Conservation (phyloP, 2,113 vertebrate species). For the Halcyon malimbica region DNA sequence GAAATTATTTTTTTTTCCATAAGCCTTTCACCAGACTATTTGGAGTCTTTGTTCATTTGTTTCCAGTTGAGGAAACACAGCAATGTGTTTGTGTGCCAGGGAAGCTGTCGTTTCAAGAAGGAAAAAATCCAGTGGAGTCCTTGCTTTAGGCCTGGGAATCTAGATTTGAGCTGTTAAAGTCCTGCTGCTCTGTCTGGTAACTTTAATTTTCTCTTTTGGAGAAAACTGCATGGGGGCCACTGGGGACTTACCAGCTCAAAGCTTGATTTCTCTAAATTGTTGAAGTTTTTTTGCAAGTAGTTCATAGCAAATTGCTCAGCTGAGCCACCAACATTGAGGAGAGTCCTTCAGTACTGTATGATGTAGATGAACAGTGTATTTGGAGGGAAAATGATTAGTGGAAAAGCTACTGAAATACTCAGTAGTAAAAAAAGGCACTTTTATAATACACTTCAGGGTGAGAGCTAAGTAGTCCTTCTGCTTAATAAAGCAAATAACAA, state of each 20-base stretch:
- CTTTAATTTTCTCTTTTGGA: neutral
- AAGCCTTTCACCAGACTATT: slow-evolving; percentile 23
- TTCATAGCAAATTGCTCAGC: neutral
- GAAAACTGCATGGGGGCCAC: neutral
- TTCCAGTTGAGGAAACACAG: slow-evolving; percentile 43
- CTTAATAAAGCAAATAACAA: neutral
- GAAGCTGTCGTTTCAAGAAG: slow-evolving; percentile 12
- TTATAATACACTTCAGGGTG: neutral
- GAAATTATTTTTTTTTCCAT: slow-evolving; percentile 30
- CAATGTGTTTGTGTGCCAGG: slow-evolving; percentile 8
- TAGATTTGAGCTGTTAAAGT: neutral
- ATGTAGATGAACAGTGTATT: neutral
- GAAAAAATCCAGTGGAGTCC: neutral
- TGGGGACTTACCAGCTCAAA: neutral
- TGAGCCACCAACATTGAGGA: accelerated
- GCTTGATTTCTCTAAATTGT: neutral
- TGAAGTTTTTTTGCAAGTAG: neutral
- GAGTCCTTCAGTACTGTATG: neutral
- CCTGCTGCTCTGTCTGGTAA: neutral
- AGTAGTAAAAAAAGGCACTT: neutral
- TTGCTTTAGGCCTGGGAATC: neutral
- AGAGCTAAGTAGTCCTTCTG: neutral
- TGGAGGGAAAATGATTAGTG: neutral
- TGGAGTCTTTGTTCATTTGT: slow-evolving; percentile 38
- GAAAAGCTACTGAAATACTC: neutral